These are phyloP conservation scores for Bugulina stolonifera DNA, from an alignment of 2,888 invertebrate genomes.

Conservation along the genomic window DNA sequence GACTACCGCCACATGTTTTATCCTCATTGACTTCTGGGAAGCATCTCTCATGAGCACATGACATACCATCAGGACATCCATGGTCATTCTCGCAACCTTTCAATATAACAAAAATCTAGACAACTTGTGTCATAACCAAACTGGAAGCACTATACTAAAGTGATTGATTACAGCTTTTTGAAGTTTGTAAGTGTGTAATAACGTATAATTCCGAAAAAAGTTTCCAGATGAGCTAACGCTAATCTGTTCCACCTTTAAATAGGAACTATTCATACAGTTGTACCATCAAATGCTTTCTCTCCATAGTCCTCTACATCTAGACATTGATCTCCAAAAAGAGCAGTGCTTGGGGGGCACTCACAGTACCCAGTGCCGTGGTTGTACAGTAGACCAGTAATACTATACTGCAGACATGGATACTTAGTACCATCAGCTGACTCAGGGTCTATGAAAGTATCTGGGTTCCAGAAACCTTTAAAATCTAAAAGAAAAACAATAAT, in stretches of 20 bases:
- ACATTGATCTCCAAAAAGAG: neutral
- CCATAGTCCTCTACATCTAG: neutral
- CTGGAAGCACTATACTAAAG: too few relatives aligned
- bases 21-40: neutral
- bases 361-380: neutral
- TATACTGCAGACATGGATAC: neutral
- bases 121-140: too few relatives aligned
- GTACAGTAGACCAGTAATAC: neutral
- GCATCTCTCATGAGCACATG: neutral
- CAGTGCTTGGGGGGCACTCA: neutral
- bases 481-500: too few relatives aligned
- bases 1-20: neutral
- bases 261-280: too few relatives aligned
- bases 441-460: neutral
- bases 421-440: neutral
- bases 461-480: neutral
- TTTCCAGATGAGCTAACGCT: too few relatives aligned
- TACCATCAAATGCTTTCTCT: neutral
- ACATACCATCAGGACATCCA: neutral
- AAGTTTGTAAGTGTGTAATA: too few relatives aligned
- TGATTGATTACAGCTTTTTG: too few relatives aligned
- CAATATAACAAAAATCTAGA: too few relatives aligned
- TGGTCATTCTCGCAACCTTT: neutral
- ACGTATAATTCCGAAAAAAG: too few relatives aligned
- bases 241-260: too few relatives aligned